Evolutionary conservation across 2,888 invertebrate species (phyloP).

Genomic region (Cantharis flavilabris): DNA sequence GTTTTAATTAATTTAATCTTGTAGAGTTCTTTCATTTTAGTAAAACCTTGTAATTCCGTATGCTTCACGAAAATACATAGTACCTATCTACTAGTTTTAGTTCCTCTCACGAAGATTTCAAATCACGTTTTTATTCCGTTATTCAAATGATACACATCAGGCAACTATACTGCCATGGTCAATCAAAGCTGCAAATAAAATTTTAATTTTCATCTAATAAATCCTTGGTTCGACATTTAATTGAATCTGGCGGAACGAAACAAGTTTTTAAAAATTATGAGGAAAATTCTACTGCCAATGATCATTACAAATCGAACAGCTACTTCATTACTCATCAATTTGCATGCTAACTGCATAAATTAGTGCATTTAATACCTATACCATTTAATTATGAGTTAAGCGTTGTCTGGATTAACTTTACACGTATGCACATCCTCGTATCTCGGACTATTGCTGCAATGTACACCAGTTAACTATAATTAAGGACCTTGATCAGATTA

Average conservation of each 20-base stretch:
- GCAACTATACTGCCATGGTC: neutral
- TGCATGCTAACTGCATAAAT: slow-evolving; percentile 2
- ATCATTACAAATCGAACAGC: neutral
- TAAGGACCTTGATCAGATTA: neutral
- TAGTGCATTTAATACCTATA: neutral
- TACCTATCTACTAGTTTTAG: neutral
- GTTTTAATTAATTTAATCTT: neutral
- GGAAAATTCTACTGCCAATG: neutral
- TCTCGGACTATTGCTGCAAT: neutral
- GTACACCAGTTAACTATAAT: neutral
- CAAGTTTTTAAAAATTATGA: neutral
- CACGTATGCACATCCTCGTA: slow-evolving; percentile 10
- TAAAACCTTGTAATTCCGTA: neutral
- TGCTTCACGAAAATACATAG: neutral
- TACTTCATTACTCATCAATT: neutral
- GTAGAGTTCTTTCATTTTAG: neutral
- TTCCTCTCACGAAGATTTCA: neutral
- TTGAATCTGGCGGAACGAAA: neutral
- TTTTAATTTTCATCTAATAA: neutral
- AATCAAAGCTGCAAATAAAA: neutral
- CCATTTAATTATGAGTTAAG: neutral
- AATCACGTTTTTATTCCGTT: neutral
- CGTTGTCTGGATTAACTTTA: slow-evolving; percentile 18
- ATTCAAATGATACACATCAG: neutral
- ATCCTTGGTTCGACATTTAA: neutral